These are phyloP conservation scores for Pachycephus smyrnensis DNA, from an alignment of 2,888 invertebrate genomes.

Conservation along the genomic window DNA sequence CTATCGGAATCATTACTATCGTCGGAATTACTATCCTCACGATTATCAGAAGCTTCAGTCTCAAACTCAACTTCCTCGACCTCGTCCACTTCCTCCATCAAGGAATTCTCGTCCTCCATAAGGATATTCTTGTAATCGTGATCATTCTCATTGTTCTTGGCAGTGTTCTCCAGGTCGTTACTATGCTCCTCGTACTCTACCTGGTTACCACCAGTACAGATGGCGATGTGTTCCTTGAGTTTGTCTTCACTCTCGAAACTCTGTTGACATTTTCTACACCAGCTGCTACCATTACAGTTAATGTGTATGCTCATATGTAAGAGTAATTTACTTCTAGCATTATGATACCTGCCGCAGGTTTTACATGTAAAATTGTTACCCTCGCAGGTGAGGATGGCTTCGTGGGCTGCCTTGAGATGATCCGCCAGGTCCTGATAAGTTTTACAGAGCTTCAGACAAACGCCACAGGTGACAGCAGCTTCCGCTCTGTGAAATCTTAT, in stretches of 20 bases:
- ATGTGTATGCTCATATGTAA: conserved; percentile 73
- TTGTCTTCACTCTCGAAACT: conserved; percentile 54
- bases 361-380: conserved; percentile 73
- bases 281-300: conserved; percentile 59
- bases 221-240: conserved; percentile 48
- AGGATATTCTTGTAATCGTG: conserved; percentile 44
- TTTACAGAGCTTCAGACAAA: conserved; percentile 71
- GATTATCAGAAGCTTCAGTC: conserved; percentile 34
- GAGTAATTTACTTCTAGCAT: conserved; percentile 70
- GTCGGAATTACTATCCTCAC: conserved; percentile 42
- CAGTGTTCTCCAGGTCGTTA: conserved; percentile 14
- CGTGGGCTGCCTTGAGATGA: conserved; percentile 69
- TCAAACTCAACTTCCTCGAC: conserved; percentile 45
- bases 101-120: conserved; percentile 42
- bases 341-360: conserved; percentile 71
- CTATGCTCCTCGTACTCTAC: conserved; percentile 40
- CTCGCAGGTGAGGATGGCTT: conserved; percentile 67
- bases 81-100: conserved; percentile 28
- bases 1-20: conserved; percentile 40
- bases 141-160: conserved; percentile 28
- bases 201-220: conserved; percentile 46
- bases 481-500: conserved; percentile 71
- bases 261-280: conserved; percentile 57
- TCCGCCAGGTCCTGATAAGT: conserved; percentile 68
- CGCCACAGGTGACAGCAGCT: conserved; percentile 73